Percentiles rank a stretch among this genome's conserved stretches.
Evolutionary conservation across 2,888 invertebrate genomes (phyloP).

Genomic region (Drosophila dives): DNA sequence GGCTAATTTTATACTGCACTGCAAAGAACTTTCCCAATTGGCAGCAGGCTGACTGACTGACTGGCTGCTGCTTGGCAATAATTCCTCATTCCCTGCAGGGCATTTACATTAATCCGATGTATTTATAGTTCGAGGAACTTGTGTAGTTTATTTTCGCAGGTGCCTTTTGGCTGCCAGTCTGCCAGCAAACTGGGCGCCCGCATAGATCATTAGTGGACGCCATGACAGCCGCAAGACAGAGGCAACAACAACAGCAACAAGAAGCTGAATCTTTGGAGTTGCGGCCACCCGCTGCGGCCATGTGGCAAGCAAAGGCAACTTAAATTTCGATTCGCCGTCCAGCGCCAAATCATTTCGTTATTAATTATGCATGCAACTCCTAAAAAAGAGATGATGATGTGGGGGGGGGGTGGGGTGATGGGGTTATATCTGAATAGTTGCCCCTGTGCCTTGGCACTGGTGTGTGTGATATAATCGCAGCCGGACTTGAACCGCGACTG

Average conservation of each 20-base stretch:
- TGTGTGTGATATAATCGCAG: conserved; percentile 58
- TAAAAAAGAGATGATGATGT: conserved; percentile 2
- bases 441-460: conserved; percentile 24
- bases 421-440: conserved; percentile 27
- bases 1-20: conserved; percentile 55
- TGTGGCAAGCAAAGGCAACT: conserved; percentile 26
- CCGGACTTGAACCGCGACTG: conserved; percentile 67
- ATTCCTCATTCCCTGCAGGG: conserved; percentile 75
- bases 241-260: conserved; percentile 21
- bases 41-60: conserved; percentile 1
- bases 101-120: conserved; percentile 69
- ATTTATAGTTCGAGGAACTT: conserved; percentile 60
- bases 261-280: conserved; percentile 42
- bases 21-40: conserved; percentile 62
- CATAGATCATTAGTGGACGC: conserved; percentile 68
- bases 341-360: conserved; percentile 56
- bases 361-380: conserved; percentile 64
- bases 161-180: conserved; percentile 49
- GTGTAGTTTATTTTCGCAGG: conserved; percentile 64
- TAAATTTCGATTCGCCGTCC: conserved; percentile 30
- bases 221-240: conserved; percentile 55
- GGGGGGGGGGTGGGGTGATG: too few relatives aligned
- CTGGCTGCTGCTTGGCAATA: conserved; percentile 31
- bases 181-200: conserved; percentile 56
- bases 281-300: conserved; percentile 42